Base-by-base conservation (phyloP, 2,888 invertebrate genomes). In the Nemotelus pantherinus region DNA sequence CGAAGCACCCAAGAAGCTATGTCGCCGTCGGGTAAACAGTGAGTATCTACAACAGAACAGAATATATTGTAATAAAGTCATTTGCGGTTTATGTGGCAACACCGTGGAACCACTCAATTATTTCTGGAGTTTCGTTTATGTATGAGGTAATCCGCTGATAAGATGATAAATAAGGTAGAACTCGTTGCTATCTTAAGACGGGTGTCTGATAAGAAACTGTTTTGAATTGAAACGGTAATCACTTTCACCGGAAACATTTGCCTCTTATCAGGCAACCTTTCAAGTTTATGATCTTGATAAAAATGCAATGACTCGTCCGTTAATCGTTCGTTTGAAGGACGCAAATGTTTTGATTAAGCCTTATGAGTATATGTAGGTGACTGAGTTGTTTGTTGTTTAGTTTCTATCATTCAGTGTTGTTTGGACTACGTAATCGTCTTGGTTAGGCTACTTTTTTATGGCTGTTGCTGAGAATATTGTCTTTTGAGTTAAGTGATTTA, bases 21-120 rank as follows among this genome's bases (percentile, higher is more conserved):
- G 74, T 60, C 63, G 74, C 74, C 74, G 10, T 63, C 63, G 39
- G 63, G 74, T 48, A 74, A 74, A 74, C 63, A 74, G 74, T 63
- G 6, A 74, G 45, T 63, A 74, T 63, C 53, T 53, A 70, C 63
- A 63, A 25, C 39, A 43, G 41, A 63, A 63, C 43, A 25, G 63
- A 39, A 63, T 41, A 43, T 63, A 63, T 6, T 63, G 25, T 25
- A 60, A 39, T 7, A 60, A 60, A 60, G 41, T 39, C 7, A 7
- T 60, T 60, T 60, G 41, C 43, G 60, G 41, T 43, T 41, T 7
- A 2, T n/a, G n/a, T n/a, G n/a, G n/a, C n/a, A n/a, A n/a, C n/a
- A n/a, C n/a, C n/a, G n/a, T 60, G 60, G 60, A 43, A 60, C 41
- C 43, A 53, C 70, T 70, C 70, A 53, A 70, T 70, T 55, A 55